These are phyloP conservation scores for Sprattus sprattus DNA, from an alignment of 2,113 vertebrate genomes.

Conservation along the genomic window DNA sequence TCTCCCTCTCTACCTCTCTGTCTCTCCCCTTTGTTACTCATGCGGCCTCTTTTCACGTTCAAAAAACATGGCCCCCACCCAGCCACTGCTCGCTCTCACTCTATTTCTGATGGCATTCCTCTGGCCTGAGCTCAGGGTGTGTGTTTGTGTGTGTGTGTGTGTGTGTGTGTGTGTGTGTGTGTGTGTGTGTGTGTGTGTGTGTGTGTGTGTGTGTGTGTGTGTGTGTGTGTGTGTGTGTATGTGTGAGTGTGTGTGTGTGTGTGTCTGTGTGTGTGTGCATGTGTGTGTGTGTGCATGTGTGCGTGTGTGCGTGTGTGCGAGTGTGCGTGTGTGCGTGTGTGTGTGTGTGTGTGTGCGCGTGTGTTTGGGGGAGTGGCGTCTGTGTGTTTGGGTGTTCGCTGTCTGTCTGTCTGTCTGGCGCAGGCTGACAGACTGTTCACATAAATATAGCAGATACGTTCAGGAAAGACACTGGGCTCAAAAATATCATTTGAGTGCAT, in stretches of 20 bases:
- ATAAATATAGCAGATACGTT: background rate
- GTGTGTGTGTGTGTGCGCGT: background rate
- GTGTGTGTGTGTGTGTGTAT: background rate
- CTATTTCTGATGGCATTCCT: conserved; percentile 50
- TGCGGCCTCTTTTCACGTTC: conserved; percentile 13
- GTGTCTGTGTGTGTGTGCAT: conserved; percentile 35
- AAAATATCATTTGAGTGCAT: background rate
- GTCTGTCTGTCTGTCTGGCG: conserved; percentile 23
- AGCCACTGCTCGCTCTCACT: conserved; percentile 27
- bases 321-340: background rate
- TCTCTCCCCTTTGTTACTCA: conserved; percentile 20
- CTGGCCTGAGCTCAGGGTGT: conserved; percentile 38
- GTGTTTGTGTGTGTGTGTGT: background rate
- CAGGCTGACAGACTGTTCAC: background rate
- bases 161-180: conserved; percentile 2
- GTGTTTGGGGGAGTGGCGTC: conserved; percentile 24
- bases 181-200: background rate
- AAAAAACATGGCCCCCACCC: conserved; percentile 14
- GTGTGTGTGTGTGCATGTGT: background rate
- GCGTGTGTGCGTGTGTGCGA: background rate
- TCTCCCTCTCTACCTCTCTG: background rate
- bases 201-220: background rate
- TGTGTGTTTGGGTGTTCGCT: conserved; percentile 40
- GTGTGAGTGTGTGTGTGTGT: conserved; percentile 27
- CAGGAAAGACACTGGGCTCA: background rate